Conservation (phyloP, 2,797 vertebrate species). For the Sebastes diaconus region DNA sequence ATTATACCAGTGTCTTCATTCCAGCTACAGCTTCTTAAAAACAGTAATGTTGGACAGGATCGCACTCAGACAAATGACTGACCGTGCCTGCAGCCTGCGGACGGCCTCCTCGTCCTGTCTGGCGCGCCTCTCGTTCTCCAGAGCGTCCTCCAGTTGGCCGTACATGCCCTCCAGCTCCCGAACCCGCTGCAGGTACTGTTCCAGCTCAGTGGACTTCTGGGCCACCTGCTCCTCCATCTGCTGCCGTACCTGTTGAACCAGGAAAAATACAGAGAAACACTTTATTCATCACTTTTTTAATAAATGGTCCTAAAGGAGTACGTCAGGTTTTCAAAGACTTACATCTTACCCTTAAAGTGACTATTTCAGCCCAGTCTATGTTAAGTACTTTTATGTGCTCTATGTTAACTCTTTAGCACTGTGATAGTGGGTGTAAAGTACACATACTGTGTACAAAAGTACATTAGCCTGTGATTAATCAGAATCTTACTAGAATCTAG, state of each 20-base stretch:
- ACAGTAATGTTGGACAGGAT: too few species aligned
- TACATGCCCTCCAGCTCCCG: conserved; percentile 95
- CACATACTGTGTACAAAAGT: neutral
- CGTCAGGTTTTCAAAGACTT: neutral
- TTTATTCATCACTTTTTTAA: neutral
- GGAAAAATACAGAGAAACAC: neutral
- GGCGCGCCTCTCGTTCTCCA: conserved; percentile 92
- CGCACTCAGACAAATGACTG: conserved; percentile 11
- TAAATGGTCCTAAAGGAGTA: neutral
- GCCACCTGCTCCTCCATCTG: conserved; percentile 96
- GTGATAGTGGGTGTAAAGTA: too few species aligned
- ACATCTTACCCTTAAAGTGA: neutral
- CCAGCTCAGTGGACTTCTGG: conserved; percentile 94
- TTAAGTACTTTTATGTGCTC: too few species aligned
- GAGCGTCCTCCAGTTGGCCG: conserved; percentile 89
- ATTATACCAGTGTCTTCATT: too few species aligned
- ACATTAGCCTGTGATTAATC: neutral
- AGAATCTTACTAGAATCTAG: neutral
- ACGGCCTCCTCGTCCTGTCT: conserved; percentile 93
- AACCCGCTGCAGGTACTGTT: conserved; percentile 94
- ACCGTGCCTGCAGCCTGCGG: conserved; percentile 93
- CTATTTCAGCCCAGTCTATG: neutral
- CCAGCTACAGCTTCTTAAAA: too few species aligned
- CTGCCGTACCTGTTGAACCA: conserved; percentile 86
- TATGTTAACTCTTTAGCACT: neutral